These are phyloP conservation scores for Choristoneura fumiferana DNA, from an alignment of 1,140 invertebrate genomes.

Conservation along the genomic window DNA sequence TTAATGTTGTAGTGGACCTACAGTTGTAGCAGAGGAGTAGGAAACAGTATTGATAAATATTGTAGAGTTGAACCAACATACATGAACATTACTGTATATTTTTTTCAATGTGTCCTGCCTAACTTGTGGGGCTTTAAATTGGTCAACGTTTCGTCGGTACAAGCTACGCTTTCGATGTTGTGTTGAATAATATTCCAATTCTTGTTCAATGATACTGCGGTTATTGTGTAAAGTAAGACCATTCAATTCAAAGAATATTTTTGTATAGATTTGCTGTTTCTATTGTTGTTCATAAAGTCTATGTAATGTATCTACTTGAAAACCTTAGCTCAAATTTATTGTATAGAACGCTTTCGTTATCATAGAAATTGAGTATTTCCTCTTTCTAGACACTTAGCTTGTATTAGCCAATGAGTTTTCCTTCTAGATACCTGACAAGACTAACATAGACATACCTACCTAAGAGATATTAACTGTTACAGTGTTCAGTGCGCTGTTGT, in stretches of 20 bases:
- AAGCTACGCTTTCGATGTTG: constrained; percentile 13
- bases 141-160: not conserved
- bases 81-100: too few species aligned
- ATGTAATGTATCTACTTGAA: not conserved
- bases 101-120: too few species aligned
- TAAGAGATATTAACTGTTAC: constrained; percentile 9
- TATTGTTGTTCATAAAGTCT: constrained; percentile 1
- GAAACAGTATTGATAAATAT: not conserved
- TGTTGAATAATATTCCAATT: constrained; percentile 3
- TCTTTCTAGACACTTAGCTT: not conserved
- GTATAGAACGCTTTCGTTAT: not conserved
- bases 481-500: not conserved
- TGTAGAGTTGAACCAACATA: too few species aligned
- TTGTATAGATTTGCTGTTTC: constrained; percentile 39
- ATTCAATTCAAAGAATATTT: constrained; percentile 32
- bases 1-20: constrained; percentile 27
- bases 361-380: not conserved
- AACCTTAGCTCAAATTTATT: not conserved
- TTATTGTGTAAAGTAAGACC: not conserved
- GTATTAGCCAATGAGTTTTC: constrained; percentile 1
- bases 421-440: not conserved
- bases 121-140: too few species aligned
- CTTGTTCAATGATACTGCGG: constrained; percentile 4
- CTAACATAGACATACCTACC: not conserved
- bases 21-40: not conserved